Conservation (phyloP, 2,888 invertebrate species). For the Stictocephala bisonia region DNA sequence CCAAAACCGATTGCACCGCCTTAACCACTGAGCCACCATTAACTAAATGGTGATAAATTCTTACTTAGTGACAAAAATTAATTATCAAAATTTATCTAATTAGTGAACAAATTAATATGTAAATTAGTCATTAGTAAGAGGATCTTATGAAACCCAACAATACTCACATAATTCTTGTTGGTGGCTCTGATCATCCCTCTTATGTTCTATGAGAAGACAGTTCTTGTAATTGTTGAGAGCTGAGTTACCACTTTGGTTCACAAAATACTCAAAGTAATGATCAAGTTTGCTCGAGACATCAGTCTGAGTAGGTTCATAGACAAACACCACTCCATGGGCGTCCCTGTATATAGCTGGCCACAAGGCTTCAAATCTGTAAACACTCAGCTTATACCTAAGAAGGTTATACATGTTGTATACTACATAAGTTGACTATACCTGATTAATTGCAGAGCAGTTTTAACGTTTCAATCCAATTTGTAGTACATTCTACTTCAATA, state of each 20-base stretch:
- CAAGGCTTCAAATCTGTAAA: constrained; percentile 76
- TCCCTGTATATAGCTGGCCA: constrained; percentile 81
- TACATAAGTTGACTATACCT: too few relatives aligned
- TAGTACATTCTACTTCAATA: too few relatives aligned
- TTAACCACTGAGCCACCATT: too few relatives aligned
- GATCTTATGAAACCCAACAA: background rate
- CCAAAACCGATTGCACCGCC: too few relatives aligned
- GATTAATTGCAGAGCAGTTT: too few relatives aligned
- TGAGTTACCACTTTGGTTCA: constrained; percentile 74
- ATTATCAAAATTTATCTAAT: too few relatives aligned
- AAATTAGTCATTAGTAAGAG: background rate
- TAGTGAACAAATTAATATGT: background rate
- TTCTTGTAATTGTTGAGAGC: constrained; percentile 73
- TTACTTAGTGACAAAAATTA: too few relatives aligned
- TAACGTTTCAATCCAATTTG: too few relatives aligned
- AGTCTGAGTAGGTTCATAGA: constrained; percentile 71
- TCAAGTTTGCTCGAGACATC: constrained; percentile 71
- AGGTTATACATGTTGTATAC: background rate
- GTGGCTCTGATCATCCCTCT: constrained; percentile 63
- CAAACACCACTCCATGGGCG: constrained; percentile 76
- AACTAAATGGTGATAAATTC: too few relatives aligned
- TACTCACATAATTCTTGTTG: background rate
- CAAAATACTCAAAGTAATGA: constrained; percentile 74
- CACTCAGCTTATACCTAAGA: background rate
- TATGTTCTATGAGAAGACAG: constrained; percentile 72